phyloP scores from a whole-genome alignment of 2,797 vertebrate species.

The Odontamblyopus lacepedii region DNA sequence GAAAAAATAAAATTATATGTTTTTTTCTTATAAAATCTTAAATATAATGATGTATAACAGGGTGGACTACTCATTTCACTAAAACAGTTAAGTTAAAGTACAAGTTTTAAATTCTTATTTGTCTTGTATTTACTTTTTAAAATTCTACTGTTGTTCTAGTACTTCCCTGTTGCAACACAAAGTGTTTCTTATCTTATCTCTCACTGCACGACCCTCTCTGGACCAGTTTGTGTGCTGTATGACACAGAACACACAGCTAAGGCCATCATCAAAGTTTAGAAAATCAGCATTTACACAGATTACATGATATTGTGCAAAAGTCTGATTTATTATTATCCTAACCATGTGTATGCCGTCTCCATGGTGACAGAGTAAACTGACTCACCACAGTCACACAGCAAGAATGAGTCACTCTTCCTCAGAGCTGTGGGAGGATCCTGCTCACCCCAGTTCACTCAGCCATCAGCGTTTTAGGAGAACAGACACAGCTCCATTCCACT shows the following conservation, averaged over 20 bases:
- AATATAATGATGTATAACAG: too few relatives aligned
- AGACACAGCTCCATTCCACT: not conserved
- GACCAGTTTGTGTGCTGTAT: not conserved
- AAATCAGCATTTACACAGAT: constrained; percentile 31
- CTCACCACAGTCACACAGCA: constrained; percentile 47
- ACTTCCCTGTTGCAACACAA: too few relatives aligned
- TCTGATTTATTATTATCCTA: constrained; percentile 32
- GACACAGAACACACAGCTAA: not conserved
- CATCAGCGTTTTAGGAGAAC: not conserved
- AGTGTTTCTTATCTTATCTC: too few relatives aligned
- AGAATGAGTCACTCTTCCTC: constrained; percentile 72
- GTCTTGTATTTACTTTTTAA: too few relatives aligned
- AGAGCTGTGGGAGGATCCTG: constrained; percentile 53
- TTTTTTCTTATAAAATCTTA: too few relatives aligned
- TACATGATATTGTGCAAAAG: constrained; percentile 1
- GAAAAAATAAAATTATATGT: too few relatives aligned
- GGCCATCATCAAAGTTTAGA: constrained; percentile 23
- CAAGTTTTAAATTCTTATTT: too few relatives aligned
- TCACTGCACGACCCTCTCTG: too few relatives aligned
- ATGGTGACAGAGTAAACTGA: constrained; percentile 72
- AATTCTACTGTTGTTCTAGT: too few relatives aligned
- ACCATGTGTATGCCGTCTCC: constrained; percentile 50
- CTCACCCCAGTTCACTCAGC: constrained; percentile 14
- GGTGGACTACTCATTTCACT: too few relatives aligned
- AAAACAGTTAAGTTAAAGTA: too few relatives aligned